phyloP scores from a whole-genome alignment of 1,140 invertebrate species.

The Octopus sinensis region DNA sequence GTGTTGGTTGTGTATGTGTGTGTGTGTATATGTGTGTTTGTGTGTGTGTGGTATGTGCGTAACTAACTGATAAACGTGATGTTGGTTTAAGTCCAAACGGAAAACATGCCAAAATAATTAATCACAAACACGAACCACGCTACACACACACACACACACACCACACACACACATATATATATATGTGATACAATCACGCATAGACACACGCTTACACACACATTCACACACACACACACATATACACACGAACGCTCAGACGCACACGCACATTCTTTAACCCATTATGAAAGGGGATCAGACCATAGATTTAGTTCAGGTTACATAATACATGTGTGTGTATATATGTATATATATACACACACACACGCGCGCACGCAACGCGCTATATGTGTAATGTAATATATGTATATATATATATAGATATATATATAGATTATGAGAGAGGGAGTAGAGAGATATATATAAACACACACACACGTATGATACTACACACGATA shows the following conservation, averaged over 20 bases:
- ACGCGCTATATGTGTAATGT: no score
- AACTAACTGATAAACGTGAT: neutral
- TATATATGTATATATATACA: no score
- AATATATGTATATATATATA: no score
- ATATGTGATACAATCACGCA: neutral
- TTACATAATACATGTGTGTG: no score
- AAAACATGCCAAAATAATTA: neutral
- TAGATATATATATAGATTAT: no score
- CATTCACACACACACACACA: neutral
- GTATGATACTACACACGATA: no score
- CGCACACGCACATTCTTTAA: neutral
- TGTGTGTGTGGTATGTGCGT: neutral
- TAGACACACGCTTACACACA: neutral
- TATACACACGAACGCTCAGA: neutral
- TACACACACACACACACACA: neutral
- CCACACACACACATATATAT: neutral
- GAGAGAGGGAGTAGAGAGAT: no score
- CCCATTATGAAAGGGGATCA: no score
- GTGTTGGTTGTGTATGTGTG: neutral
- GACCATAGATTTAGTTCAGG: no score
- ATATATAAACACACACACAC: no score
- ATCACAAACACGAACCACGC: neutral
- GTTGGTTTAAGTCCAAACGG: neutral
- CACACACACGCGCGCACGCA: no score
- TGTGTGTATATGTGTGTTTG: neutral